phyloP scores from a whole-genome alignment of 2,888 invertebrate genomes.

The Tethea ocularis region DNA sequence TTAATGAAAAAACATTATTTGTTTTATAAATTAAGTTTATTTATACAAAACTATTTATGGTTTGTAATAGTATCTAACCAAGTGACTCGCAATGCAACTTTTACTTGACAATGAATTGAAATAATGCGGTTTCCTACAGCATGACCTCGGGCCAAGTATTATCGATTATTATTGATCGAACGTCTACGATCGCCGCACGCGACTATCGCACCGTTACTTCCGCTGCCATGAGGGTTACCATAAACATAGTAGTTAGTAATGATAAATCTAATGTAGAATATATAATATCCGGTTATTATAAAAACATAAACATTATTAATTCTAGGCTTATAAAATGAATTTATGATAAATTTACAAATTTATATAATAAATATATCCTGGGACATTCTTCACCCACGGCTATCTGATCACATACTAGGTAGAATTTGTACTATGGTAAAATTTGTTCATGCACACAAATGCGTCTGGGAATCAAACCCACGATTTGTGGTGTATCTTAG shows the following conservation, averaged over 20 bases:
- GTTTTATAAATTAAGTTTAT: too few species aligned
- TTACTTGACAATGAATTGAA: constrained; percentile 67
- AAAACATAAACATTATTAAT: neutral
- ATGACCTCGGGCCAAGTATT: constrained; percentile 45
- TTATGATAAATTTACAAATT: too few species aligned
- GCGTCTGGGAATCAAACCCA: too few species aligned
- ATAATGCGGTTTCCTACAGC: constrained; percentile 25
- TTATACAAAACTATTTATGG: neutral
- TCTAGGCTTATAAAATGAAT: neutral
- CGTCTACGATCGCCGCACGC: constrained; percentile 48
- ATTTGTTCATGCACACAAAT: too few species aligned
- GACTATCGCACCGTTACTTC: constrained; percentile 66
- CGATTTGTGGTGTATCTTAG: too few species aligned
- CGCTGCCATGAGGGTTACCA: constrained; percentile 38
- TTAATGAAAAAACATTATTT: neutral
- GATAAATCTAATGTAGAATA: neutral
- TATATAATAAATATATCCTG: too few species aligned
- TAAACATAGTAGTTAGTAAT: neutral
- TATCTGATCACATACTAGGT: too few species aligned
- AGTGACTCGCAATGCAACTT: constrained; percentile 41
- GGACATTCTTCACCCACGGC: too few species aligned
- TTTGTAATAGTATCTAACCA: neutral
- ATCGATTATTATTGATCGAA: constrained; percentile 25
- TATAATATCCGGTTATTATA: neutral
- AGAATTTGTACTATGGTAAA: too few species aligned